phyloP scores from a whole-genome alignment of 1,140 invertebrate genomes.

The Teleogryllus occipitalis region DNA sequence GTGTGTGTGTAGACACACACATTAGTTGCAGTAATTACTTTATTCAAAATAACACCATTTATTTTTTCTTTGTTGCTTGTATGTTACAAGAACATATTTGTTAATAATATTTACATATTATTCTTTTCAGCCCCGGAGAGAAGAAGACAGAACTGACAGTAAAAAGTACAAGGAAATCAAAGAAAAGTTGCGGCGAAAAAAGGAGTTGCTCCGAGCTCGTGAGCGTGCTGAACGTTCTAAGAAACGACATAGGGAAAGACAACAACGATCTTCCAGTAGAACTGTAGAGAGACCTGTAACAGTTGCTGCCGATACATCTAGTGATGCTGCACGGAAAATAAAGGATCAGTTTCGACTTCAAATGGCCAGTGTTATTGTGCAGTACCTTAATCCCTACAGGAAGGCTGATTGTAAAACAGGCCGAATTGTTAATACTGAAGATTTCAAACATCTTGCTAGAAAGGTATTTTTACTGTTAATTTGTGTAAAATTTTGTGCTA shows the following conservation, averaged over 20 bases:
- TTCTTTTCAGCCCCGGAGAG: conserved; percentile 54
- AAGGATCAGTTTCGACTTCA: conserved; percentile 82
- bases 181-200: conserved; percentile 60
- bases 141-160: conserved; percentile 62
- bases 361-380: conserved; percentile 85
- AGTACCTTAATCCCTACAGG: conserved; percentile 81
- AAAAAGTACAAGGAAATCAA: conserved; percentile 57
- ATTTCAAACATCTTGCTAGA: conserved; percentile 92
- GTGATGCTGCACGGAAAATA: conserved; percentile 50
- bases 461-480: conserved; percentile 54
- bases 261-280: conserved; percentile 22
- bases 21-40: no score
- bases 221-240: conserved; percentile 26
- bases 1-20: no score
- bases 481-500: no score
- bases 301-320: conserved; percentile 42
- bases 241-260: conserved; percentile 38
- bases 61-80: no score
- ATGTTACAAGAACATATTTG: neutral
- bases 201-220: conserved; percentile 43
- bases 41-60: no score
- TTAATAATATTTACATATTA: neutral
- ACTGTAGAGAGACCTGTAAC: conserved; percentile 29
- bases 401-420: conserved; percentile 76
- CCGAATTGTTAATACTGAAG: conserved; percentile 78